A percentile compares a stretch with the other conserved stretches of the same genome.
phyloP scores from a whole-genome alignment of 2,797 vertebrate genomes.

The Pseudochirops corinnae region DNA sequence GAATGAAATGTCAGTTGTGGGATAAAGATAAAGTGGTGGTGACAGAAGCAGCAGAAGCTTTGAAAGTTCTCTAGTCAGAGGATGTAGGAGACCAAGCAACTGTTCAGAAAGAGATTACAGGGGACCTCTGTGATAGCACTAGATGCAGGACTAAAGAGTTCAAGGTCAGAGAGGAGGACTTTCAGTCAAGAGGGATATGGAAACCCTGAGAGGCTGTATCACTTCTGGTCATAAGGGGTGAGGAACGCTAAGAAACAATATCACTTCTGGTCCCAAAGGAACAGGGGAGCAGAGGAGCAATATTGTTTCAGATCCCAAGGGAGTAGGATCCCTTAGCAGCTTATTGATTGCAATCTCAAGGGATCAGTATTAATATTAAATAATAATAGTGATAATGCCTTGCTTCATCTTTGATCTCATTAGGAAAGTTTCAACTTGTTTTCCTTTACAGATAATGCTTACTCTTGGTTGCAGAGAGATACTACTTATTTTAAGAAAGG shows the following conservation, averaged over 20 bases:
- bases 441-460: background rate
- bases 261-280: background rate
- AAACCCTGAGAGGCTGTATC: background rate
- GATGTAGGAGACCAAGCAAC: background rate
- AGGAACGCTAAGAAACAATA: background rate
- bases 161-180: background rate
- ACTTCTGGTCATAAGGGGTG: background rate
- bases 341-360: background rate
- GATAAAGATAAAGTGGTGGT: background rate
- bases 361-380: background rate
- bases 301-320: background rate
- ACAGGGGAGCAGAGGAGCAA: background rate
- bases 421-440: background rate
- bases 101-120: background rate
- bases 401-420: background rate
- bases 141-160: background rate
- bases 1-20: background rate
- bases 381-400: background rate
- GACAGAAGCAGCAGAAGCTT: background rate
- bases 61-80: background rate
- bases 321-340: background rate
- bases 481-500: background rate
- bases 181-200: background rate
- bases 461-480: background rate
- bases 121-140: background rate